Conservation (phyloP, 2,888 invertebrate species). For the Cryptocephalus primarius region DNA sequence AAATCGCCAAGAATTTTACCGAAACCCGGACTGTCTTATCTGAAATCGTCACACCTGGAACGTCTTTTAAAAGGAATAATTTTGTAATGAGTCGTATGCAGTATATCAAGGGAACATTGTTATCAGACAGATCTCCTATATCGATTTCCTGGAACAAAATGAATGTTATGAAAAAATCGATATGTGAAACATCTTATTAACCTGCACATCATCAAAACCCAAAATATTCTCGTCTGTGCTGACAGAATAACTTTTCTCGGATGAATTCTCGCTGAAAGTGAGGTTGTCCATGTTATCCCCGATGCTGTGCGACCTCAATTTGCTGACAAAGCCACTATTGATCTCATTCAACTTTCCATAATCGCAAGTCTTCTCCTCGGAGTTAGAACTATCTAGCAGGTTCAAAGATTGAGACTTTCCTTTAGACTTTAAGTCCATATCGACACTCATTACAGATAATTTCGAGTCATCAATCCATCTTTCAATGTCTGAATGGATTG, state of each 20-base stretch:
- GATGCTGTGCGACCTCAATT: conserved; percentile 21
- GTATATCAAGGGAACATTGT: conserved; percentile 55
- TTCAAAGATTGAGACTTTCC: conserved; percentile 19
- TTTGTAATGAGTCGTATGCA: conserved; percentile 62
- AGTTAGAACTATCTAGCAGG: conserved; percentile 7
- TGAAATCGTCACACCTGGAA: conserved; percentile 44
- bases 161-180: not conserved
- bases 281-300: conserved; percentile 25
- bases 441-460: conserved; percentile 27
- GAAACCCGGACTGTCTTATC: conserved; percentile 78
- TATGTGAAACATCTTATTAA: conserved; percentile 1
- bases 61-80: conserved; percentile 61
- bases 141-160: conserved; percentile 42
- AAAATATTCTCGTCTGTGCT: conserved; percentile 8
- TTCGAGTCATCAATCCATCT: conserved; percentile 36
- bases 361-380: conserved; percentile 3
- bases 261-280: conserved; percentile 28
- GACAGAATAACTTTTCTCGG: conserved; percentile 27
- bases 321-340: conserved; percentile 12
- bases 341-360: conserved; percentile 9
- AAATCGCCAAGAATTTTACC: conserved; percentile 77
- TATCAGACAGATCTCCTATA: conserved; percentile 55
- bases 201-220: conserved; percentile 10
- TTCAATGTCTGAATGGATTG: conserved; percentile 30
- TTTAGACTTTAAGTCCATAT: conserved; percentile 11